Evolutionary conservation across 2,888 invertebrate genomes (phyloP), one percentile per base, ranked within the genome.

Genomic region (Stenurella melanura): DNA sequence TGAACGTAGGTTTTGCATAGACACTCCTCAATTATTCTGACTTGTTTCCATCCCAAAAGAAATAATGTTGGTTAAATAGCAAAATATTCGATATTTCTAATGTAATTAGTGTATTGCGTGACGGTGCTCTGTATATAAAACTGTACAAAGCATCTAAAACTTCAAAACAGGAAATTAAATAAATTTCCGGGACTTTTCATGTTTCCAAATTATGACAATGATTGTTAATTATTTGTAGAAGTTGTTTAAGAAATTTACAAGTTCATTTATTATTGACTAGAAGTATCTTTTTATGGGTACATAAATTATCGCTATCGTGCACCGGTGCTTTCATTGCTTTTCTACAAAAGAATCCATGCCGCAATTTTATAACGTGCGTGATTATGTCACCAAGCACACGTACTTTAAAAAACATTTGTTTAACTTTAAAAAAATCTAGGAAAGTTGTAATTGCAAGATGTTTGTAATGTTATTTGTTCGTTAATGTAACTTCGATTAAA

Each of bases 151-250:
- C 12, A 19, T 12, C 38, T 64, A 42, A 64, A 42, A 12, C 19
- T 64, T 19, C 15, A 15, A 64, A 42, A 19, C 42, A 64, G 64
- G 64, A 64, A 64, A 64, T 64, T 64, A 64, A 26, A 64, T 38
- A 64, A 17, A 21, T 64, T 64, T 64, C 42, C 64, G 64, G 19
- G 18, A 42, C 42, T 15, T 42, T 21, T 42, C 60, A 18, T 21
- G 42, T 42, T 18, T 38, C 12, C 38, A 64, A 64, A 64, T 38
- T 63, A 4, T 64, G 38, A 19, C 19, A 64, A 64, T 64, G 17
- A 64, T 64, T 64, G 21, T 15, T n/a, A 30, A 30, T 30, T 61
- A 61, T 21, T 3, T 30, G 11, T 15, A 15, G 6, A 50, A 50
- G n/a, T 42, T 42, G 12, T 42, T 7, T 50, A 50, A 50, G 50